phyloP scores from a whole-genome alignment of 2,888 invertebrate genomes.

The Drosophila demipolita region DNA sequence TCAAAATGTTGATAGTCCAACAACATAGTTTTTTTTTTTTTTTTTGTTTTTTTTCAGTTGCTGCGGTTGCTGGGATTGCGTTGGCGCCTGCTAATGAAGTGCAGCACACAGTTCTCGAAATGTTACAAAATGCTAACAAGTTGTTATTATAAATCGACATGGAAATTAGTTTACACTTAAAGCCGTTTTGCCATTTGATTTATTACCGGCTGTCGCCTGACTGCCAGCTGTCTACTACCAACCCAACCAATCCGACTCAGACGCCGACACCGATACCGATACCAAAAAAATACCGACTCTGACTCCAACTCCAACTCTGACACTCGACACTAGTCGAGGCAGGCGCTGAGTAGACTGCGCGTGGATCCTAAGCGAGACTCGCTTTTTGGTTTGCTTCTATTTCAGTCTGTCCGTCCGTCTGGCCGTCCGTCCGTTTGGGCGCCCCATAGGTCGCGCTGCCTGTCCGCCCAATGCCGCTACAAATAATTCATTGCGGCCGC shows the following conservation, averaged over 20 bases:
- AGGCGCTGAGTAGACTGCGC: constrained; percentile 55
- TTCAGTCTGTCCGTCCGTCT: constrained; percentile 46
- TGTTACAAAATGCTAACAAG: constrained; percentile 78
- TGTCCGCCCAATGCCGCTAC: constrained; percentile 77
- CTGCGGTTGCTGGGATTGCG: constrained; percentile 43
- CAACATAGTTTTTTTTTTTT: too few species aligned
- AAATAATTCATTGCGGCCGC: constrained; percentile 77
- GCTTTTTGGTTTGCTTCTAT: constrained; percentile 46
- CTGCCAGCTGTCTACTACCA: constrained; percentile 80
- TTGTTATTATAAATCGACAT: constrained; percentile 83
- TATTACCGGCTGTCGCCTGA: constrained; percentile 80
- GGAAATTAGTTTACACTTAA: constrained; percentile 84
- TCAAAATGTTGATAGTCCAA: constrained; percentile 52
- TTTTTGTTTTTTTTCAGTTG: background rate
- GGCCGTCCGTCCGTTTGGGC: constrained; percentile 35
- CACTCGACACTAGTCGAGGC: constrained; percentile 52
- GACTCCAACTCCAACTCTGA: constrained; percentile 42
- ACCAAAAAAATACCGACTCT: constrained; percentile 17
- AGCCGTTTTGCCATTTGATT: constrained; percentile 79
- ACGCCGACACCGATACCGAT: constrained; percentile 26
- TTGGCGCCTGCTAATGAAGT: constrained; percentile 77
- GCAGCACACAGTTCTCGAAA: constrained; percentile 54
- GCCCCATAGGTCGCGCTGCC: constrained; percentile 60
- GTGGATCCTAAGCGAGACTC: constrained; percentile 69
- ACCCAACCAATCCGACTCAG: constrained; percentile 28